A percentile compares a stretch with the other conserved stretches of the same genome.
Evolutionary conservation across 2,113 vertebrate species (phyloP).

Genomic region (Pollachius pollachius): DNA sequence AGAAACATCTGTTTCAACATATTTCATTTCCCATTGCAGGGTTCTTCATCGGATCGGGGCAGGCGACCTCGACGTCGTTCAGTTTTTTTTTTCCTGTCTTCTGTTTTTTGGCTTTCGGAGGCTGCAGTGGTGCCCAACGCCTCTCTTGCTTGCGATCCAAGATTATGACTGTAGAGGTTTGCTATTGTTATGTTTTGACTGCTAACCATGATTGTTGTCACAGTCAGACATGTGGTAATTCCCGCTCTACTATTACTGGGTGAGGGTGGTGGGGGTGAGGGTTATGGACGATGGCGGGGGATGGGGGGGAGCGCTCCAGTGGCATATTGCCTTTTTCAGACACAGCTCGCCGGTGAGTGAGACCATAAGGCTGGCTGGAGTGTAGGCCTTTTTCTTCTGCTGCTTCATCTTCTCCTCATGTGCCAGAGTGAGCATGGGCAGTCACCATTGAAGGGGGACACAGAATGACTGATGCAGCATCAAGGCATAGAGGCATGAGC

Average conservation of each 20-base stretch:
- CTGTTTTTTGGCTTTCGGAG: slow-evolving; percentile 37
- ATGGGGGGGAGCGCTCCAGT: not conserved
- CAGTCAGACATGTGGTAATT: slow-evolving; percentile 43
- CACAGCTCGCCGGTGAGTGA: not conserved
- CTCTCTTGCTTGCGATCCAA: slow-evolving; percentile 38
- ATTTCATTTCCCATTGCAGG: slow-evolving; percentile 50
- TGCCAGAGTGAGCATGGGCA: too few species aligned
- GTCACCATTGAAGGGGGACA: too few species aligned
- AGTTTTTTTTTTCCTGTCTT: slow-evolving; percentile 55
- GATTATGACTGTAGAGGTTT: slow-evolving; percentile 47
- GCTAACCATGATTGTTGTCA: slow-evolving; percentile 47
- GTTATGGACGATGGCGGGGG: not conserved
- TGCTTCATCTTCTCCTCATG: too few species aligned
- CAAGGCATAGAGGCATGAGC: too few species aligned
- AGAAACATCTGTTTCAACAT: slow-evolving; percentile 76
- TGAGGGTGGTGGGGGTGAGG: slow-evolving; percentile 11
- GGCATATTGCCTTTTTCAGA: too few species aligned
- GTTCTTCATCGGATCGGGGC: slow-evolving; percentile 58
- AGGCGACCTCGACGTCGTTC: slow-evolving; percentile 60
- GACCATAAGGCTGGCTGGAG: too few species aligned
- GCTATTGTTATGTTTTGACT: slow-evolving; percentile 51
- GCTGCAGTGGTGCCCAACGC: slow-evolving; percentile 32
- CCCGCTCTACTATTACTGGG: slow-evolving; percentile 33
- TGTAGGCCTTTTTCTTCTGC: too few species aligned
- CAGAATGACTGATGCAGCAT: too few species aligned